Percentiles rank a stretch among this genome's conserved stretches.
Evolutionary conservation across 1,140 invertebrate genomes (phyloP).

Genomic region (Drosophila parvula): DNA sequence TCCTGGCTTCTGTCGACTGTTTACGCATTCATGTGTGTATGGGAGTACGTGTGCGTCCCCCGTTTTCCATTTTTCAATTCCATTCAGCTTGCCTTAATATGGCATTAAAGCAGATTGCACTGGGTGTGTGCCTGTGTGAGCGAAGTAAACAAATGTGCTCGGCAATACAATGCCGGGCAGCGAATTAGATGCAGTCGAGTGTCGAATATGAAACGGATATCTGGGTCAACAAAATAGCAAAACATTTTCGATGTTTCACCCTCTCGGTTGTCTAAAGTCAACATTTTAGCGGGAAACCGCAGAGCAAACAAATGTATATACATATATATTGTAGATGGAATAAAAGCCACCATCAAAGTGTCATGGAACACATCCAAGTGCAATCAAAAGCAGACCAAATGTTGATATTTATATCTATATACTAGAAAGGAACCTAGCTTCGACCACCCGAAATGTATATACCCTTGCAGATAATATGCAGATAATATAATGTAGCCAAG

Average conservation of each 20-base stretch:
- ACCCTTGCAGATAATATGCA: too few species aligned
- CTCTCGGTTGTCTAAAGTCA: slow-evolving; percentile 5
- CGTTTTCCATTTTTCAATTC: slow-evolving; percentile 70
- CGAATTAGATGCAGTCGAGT: slow-evolving; percentile 52
- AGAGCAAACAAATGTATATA: slow-evolving; percentile 5
- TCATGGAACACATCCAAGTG: background rate
- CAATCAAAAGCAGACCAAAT: background rate
- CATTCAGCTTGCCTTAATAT: slow-evolving; percentile 73
- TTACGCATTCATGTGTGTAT: slow-evolving; percentile 58
- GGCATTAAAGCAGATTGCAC: slow-evolving; percentile 71
- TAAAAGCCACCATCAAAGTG: background rate
- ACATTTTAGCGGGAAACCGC: slow-evolving; percentile 15
- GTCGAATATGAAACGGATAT: slow-evolving; percentile 52
- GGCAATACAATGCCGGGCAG: slow-evolving; percentile 49
- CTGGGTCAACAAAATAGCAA: slow-evolving; percentile 45
- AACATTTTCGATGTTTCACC: slow-evolving; percentile 16
- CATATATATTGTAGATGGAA: slow-evolving; percentile 1
- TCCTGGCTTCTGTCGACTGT: slow-evolving; percentile 34
- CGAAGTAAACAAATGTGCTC: slow-evolving; percentile 53
- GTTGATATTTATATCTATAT: background rate
- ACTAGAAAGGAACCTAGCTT: too few species aligned
- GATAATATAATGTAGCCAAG: too few species aligned
- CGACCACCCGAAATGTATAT: too few species aligned
- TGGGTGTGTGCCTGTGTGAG: slow-evolving; percentile 9
- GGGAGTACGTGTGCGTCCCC: slow-evolving; percentile 9